Evolutionary conservation across 2,113 vertebrate species (phyloP), one percentile per base, ranked within the genome.

Genomic region (Leptosomus discolor): DNA sequence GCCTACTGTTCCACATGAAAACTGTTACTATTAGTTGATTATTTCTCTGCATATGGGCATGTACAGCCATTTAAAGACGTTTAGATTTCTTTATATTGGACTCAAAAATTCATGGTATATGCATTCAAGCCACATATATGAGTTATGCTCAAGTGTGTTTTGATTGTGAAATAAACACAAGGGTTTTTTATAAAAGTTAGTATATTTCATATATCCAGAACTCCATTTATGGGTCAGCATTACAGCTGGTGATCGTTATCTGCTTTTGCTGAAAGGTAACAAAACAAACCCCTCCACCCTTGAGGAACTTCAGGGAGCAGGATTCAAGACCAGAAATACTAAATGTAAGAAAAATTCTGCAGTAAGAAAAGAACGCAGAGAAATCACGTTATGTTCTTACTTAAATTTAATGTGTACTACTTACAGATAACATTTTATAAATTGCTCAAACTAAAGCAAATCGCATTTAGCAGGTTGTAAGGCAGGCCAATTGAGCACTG

Each of bases 241-340:
- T 90, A 54, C 71, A 97, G 73, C 61, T 76, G 34, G 45, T 19
- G 48, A 74, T 29, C 8, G 4, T n/a, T 32, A 41, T 53, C 69
- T 85, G 65, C 56, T 90, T 86, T 71, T 95, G 91, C 48, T 84
- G 74, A 93, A 92, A 87, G 57, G 60, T 76, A 92, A 97, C 82
- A 92, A 89, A 96, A 71, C 30, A 79, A 79, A 78, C 6, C 24
- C 20, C 18, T 88, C 29, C 89, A 85, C 57, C 75, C 32, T 30
- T 6, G 39, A 53, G 69, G 90, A 36, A 26, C 45, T 87, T 48
- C 64, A 64, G 43, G 80, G 37, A 91, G 74, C 34, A 88, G 67
- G 69, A 94, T 48, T 92, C 87, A 29, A 75, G 56, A 92, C 23
- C 7, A 3, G 61, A 97, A 96, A 96, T 63, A 70, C 36, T 57